Evolutionary conservation across 2,113 vertebrate genomes (phyloP).

Genomic region (Phycodurus eques): DNA sequence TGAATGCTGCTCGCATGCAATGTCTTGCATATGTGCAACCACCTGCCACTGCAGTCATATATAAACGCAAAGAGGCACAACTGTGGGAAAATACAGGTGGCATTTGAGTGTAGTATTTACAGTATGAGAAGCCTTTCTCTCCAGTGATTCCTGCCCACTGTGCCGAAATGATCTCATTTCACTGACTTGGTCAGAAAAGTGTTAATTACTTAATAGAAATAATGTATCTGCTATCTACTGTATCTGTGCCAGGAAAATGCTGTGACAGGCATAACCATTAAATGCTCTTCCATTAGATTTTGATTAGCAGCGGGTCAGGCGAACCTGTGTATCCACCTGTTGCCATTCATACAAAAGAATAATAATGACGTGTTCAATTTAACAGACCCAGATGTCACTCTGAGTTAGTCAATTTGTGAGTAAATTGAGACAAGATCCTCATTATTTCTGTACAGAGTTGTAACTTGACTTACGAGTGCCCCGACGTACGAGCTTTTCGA

Average conservation of each 20-base stretch:
- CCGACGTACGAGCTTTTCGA: no score
- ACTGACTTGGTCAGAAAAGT: not conserved
- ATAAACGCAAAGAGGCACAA: slow-evolving; percentile 34
- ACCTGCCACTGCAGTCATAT: slow-evolving; percentile 37
- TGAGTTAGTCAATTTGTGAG: not conserved
- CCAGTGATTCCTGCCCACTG: not conserved
- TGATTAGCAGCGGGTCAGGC: not conserved
- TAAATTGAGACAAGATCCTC: not conserved
- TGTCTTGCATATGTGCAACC: slow-evolving; percentile 25
- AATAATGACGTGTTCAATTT: no score
- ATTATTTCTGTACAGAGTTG: not conserved
- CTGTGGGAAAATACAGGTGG: not conserved
- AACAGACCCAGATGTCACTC: not conserved
- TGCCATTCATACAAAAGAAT: not conserved
- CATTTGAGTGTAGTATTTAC: no score
- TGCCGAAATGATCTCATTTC: not conserved
- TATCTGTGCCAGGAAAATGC: not conserved
- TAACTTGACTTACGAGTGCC: no score
- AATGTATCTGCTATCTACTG: not conserved
- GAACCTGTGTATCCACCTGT: not conserved
- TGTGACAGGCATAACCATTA: no score
- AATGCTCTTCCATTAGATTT: not conserved
- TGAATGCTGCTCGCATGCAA: not conserved
- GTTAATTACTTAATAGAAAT: not conserved
- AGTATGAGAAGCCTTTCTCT: not conserved